Percentiles rank a stretch among this genome's conserved stretches.
Evolutionary conservation across 1,140 invertebrate genomes (phyloP).

Genomic region (Neocloeon triangulifer): DNA sequence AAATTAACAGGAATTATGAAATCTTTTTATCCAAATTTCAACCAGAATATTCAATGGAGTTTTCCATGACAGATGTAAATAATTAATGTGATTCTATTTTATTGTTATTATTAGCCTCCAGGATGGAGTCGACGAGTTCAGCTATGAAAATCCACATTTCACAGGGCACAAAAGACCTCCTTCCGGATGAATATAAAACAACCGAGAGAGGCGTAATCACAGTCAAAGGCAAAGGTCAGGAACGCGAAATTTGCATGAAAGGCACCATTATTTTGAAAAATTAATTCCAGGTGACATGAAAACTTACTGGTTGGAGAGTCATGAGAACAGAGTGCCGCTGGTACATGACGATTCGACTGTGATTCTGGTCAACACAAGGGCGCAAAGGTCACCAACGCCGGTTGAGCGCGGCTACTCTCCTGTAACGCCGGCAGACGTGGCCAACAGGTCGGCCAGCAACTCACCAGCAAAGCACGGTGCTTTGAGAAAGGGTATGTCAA

Average conservation of each 20-base stretch:
- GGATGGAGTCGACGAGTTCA: constrained; percentile 79
- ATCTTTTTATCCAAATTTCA: neutral
- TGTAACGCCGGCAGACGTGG: constrained; percentile 63
- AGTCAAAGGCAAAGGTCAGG: constrained; percentile 61
- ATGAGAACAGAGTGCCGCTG: constrained; percentile 30
- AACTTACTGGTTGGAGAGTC: constrained; percentile 69
- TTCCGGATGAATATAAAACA: constrained; percentile 53
- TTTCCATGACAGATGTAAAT: neutral
- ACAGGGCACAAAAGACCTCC: constrained; percentile 53
- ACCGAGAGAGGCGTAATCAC: constrained; percentile 60
- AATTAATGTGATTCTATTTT: neutral
- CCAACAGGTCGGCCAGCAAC: constrained; percentile 43
- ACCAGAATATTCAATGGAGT: neutral
- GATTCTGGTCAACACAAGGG: neutral
- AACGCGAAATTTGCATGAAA: neutral
- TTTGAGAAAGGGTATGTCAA: neutral
- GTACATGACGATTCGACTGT: constrained; percentile 9
- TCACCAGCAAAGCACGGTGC: constrained; percentile 31
- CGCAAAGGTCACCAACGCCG: neutral
- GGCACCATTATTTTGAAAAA: constrained; percentile 1
- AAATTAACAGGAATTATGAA: neutral
- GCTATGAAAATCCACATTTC: constrained; percentile 91
- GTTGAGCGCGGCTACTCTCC: constrained; percentile 42
- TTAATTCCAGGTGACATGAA: constrained; percentile 56
- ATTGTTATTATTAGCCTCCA: constrained; percentile 30